Evolutionary conservation across 2,797 vertebrate species (phyloP).

Genomic region (Lerista edwardsae): DNA sequence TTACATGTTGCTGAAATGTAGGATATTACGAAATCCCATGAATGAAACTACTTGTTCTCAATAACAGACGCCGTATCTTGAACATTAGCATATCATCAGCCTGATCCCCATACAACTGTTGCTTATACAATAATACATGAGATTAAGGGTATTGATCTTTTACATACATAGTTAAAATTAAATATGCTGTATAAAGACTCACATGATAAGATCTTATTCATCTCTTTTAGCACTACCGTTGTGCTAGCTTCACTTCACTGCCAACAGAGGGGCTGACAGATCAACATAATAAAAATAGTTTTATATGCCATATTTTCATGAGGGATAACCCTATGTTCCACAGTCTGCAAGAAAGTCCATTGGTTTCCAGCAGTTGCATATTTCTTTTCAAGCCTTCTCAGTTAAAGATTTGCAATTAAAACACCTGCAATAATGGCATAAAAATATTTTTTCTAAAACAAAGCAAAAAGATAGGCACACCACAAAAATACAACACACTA

Average conservation of each 20-base stretch:
- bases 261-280: background rate
- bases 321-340: slow-evolving; percentile 42
- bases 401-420: slow-evolving; percentile 48
- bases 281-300: background rate
- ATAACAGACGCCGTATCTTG: slow-evolving; percentile 41
- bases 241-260: background rate
- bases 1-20: slow-evolving; percentile 33
- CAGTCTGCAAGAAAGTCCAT: slow-evolving; percentile 49
- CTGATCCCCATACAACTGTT: slow-evolving; percentile 27
- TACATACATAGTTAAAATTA: slow-evolving; percentile 41
- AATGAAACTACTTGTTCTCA: slow-evolving; percentile 50
- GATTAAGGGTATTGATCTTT: slow-evolving; percentile 32
- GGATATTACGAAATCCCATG: slow-evolving; percentile 36
- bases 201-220: slow-evolving; percentile 39
- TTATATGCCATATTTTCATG: slow-evolving; percentile 9
- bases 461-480: slow-evolving; percentile 59
- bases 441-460: slow-evolving; percentile 40
- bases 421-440: slow-evolving; percentile 50
- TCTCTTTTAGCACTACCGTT: slow-evolving; percentile 10
- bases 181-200: slow-evolving; percentile 49
- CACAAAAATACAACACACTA: slow-evolving; percentile 56
- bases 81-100: slow-evolving; percentile 15
- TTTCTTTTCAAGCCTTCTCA: slow-evolving; percentile 56
- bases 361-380: slow-evolving; percentile 52
- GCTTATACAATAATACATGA: slow-evolving; percentile 53